These are phyloP conservation scores for Nestor notabilis DNA, from an alignment of 2,113 vertebrate species.

Conservation along the genomic window DNA sequence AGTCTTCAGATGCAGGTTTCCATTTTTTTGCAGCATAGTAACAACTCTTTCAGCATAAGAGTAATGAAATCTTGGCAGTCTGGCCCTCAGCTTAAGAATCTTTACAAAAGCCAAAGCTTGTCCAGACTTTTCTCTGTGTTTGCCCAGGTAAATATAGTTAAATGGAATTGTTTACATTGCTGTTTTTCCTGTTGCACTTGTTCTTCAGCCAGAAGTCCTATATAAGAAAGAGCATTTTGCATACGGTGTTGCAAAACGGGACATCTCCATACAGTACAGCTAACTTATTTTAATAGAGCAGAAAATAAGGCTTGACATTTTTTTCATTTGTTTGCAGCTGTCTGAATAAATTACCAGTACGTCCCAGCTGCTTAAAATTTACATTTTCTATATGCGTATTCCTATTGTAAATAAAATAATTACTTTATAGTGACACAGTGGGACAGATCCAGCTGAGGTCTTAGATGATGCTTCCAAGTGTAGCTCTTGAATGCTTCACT, in stretches of 20 bases:
- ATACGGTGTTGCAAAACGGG: neutral
- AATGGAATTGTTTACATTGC: conserved; percentile 21
- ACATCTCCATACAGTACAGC: neutral
- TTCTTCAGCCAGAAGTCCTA: neutral
- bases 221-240: neutral
- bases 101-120: neutral
- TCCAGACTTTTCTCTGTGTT: neutral
- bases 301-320: neutral
- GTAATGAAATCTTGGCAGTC: neutral
- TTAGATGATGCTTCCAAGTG: neutral
- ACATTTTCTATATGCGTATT: neutral
- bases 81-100: neutral
- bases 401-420: neutral
- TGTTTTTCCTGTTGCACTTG: conserved; percentile 47
- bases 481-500: neutral
- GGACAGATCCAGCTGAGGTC: neutral
- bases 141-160: neutral
- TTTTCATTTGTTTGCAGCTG: neutral
- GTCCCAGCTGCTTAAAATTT: neutral
- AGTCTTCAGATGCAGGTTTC: neutral
- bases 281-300: neutral
- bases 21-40: neutral
- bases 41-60: neutral
- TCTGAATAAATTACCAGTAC: neutral
- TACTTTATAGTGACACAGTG: neutral